Conservation (phyloP, 2,797 vertebrate species). For the Peromyscus attwateri region DNA sequence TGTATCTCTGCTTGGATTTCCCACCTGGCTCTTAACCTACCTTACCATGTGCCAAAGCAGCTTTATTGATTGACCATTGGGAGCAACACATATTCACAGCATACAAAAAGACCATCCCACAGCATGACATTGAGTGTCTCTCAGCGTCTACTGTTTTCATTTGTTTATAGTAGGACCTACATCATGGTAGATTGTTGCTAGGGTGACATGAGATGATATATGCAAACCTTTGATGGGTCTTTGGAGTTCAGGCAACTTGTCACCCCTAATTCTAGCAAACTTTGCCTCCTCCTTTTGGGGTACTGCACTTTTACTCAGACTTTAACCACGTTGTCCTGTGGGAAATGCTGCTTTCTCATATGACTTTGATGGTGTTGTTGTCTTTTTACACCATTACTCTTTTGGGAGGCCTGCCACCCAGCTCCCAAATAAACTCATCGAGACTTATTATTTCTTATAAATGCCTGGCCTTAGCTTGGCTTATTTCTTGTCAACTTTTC, state of each 20-base stretch:
- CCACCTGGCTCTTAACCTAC: too few relatives aligned
- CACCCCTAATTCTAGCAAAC: neutral
- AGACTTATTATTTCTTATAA: too few relatives aligned
- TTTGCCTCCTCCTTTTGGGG: neutral
- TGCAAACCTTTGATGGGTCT: neutral
- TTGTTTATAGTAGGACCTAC: neutral
- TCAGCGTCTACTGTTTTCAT: neutral
- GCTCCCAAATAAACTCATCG: too few relatives aligned
- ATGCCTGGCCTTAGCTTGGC: too few relatives aligned
- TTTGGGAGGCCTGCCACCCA: too few relatives aligned
- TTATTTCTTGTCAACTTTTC: too few relatives aligned
- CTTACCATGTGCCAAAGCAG: too few relatives aligned
- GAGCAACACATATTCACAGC: too few relatives aligned
- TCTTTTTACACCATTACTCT: too few relatives aligned
- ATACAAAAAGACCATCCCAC: too few relatives aligned
- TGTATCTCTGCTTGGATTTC: too few relatives aligned
- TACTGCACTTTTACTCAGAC: neutral
- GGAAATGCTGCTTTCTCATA: neutral
- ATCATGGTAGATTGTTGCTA: neutral
- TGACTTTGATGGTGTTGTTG: neutral
- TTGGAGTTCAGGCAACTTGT: neutral
- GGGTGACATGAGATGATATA: neutral
- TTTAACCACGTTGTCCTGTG: neutral
- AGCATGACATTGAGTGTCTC: neutral
- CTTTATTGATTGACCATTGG: too few relatives aligned